Conservation (phyloP, 2,888 invertebrate species). For the Chrysotoxum bicinctum region DNA sequence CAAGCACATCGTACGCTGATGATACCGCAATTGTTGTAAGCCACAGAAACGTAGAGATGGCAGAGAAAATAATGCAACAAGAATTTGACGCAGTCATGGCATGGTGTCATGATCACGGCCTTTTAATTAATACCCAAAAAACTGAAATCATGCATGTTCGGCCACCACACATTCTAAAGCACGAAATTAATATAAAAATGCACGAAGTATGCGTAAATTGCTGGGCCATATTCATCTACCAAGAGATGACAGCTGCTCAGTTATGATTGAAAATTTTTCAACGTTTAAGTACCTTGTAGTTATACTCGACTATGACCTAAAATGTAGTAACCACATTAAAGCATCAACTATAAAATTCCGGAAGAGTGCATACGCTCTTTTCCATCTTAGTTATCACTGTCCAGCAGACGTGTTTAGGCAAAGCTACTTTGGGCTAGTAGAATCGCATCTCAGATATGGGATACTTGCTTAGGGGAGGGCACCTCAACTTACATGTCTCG, state of each 20-base stretch:
- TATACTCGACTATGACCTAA: neutral
- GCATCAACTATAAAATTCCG: neutral
- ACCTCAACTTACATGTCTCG: neutral
- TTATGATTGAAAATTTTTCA: neutral
- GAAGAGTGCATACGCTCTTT: neutral
- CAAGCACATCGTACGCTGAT: too few species aligned
- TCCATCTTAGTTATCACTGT: neutral
- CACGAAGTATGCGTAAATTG: neutral
- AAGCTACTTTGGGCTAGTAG: neutral
- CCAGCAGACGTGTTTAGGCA: neutral
- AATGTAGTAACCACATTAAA: neutral
- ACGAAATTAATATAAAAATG: too few species aligned
- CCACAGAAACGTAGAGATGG: too few species aligned
- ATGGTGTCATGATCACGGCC: too few species aligned
- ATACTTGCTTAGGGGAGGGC: neutral
- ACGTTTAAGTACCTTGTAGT: neutral
- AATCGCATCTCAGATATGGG: neutral
- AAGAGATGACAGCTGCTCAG: neutral
- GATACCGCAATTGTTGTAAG: too few species aligned
- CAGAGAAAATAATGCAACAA: too few species aligned
- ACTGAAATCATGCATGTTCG: too few species aligned
- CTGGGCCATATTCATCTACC: neutral
- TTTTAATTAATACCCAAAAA: too few species aligned
- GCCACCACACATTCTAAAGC: too few species aligned
- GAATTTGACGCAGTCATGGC: too few species aligned